Evolutionary conservation across 2,888 invertebrate species (phyloP).

Genomic region (Listrodromus nycthemerus): DNA sequence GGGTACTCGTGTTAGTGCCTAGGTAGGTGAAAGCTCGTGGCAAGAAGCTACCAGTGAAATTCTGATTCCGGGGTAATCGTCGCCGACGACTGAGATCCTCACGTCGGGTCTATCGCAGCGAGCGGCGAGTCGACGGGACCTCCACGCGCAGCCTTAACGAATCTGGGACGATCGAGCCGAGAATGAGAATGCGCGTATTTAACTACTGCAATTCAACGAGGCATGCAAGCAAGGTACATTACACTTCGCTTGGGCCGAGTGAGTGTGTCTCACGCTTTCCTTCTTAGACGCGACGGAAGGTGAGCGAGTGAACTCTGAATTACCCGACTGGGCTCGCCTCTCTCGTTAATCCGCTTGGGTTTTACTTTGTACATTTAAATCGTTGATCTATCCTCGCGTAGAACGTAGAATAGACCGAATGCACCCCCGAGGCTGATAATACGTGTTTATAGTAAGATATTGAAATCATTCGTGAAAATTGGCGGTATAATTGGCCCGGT

Average conservation of each 20-base stretch:
- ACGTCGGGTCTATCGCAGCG: conserved; percentile 24
- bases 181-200: conserved; percentile 64
- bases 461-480: conserved; percentile 27
- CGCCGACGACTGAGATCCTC: conserved; percentile 39
- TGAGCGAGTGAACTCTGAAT: conserved; percentile 26
- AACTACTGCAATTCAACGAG: conserved; percentile 33
- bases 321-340: conserved; percentile 23
- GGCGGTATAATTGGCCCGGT: not conserved
- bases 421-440: not conserved
- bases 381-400: conserved; percentile 4
- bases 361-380: not conserved
- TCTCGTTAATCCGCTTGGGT: conserved; percentile 14
- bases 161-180: conserved; percentile 62
- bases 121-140: not conserved
- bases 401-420: not conserved
- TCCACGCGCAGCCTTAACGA: conserved; percentile 56
- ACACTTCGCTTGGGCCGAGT: conserved; percentile 15
- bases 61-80: conserved; percentile 51
- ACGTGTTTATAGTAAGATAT: not conserved
- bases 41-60: conserved; percentile 38
- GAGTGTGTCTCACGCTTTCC: conserved; percentile 66
- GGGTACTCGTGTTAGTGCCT: not conserved
- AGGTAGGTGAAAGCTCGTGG: conserved; percentile 39
- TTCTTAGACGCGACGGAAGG: conserved; percentile 53
- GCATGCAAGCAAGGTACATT: conserved; percentile 6